A percentile compares a stretch with the other conserved stretches of the same genome.
These are phyloP conservation scores for Desmophyllum pertusum DNA, from an alignment of 92 coral and sea anemone species.

Conservation along the genomic window DNA sequence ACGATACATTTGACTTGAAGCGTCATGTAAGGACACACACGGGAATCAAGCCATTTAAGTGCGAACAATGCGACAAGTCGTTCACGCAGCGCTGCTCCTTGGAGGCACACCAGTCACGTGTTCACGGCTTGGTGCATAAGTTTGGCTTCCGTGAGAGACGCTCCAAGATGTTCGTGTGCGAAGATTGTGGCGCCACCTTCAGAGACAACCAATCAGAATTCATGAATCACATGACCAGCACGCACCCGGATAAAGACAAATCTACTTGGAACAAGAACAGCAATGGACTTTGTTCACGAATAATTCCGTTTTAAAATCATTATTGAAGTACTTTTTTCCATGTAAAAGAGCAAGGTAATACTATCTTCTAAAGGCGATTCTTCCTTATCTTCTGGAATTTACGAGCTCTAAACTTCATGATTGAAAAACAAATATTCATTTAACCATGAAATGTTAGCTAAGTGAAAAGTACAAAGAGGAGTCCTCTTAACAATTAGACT, in stretches of 20 bases:
- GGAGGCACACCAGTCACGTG: constrained; percentile 97
- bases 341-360: background rate
- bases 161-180: constrained; percentile 94
- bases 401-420: background rate
- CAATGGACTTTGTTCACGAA: constrained; percentile 8
- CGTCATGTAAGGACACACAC: constrained; percentile 99
- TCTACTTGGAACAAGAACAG: background rate
- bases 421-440: background rate
- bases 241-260: constrained; percentile 86
- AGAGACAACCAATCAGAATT: constrained; percentile 88
- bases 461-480: no score
- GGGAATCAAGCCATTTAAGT: constrained; percentile 95
- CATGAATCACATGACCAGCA: constrained; percentile 81
- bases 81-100: constrained; percentile 97
- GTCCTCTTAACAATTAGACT: no score
- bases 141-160: constrained; percentile 98
- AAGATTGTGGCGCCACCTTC: constrained; percentile 91
- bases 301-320: constrained; percentile 9
- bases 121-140: constrained; percentile 92
- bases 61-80: constrained; percentile 90
- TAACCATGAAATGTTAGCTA: no score
- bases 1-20: constrained; percentile 97
- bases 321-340: background rate
- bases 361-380: background rate
- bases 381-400: background rate